phyloP scores from a whole-genome alignment of 1,140 invertebrate species.

The Tetramorium simillimum region DNA sequence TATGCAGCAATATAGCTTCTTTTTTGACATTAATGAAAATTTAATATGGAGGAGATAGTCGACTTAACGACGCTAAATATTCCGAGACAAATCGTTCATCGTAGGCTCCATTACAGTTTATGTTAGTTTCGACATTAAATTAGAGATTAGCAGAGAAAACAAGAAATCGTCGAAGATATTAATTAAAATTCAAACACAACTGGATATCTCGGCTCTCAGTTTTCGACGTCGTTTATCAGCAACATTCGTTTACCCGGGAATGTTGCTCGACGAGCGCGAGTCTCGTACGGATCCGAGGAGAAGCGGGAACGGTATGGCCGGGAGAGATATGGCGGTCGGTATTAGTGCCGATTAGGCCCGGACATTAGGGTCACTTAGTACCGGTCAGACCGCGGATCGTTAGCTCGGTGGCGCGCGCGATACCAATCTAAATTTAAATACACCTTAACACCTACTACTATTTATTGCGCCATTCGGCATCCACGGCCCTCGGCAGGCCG shows the following conservation, averaged over 20 bases:
- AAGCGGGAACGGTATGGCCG: neutral
- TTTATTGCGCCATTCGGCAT: constrained; percentile 57
- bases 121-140: constrained; percentile 2
- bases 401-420: constrained; percentile 34
- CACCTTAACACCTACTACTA: constrained; percentile 63
- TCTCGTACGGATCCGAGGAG: neutral
- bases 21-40: neutral
- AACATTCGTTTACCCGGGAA: neutral
- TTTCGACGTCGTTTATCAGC: constrained; percentile 23
- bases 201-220: neutral
- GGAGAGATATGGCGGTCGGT: constrained; percentile 25
- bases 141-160: constrained; percentile 21
- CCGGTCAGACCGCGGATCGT: constrained; percentile 33
- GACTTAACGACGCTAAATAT: neutral
- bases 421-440: constrained; percentile 71
- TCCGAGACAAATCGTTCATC: constrained; percentile 2
- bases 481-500: neutral
- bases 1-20: neutral
- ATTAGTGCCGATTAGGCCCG: constrained; percentile 70
- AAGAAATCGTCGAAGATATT: constrained; percentile 9
- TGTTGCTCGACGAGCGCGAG: neutral
- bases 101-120: neutral
- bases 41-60: neutral
- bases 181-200: constrained; percentile 47
- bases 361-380: constrained; percentile 69